A percentile compares a stretch with the other conserved stretches of the same genome.
Conservation (phyloP, 2,797 vertebrate species). For the Molothrus aeneus region DNA sequence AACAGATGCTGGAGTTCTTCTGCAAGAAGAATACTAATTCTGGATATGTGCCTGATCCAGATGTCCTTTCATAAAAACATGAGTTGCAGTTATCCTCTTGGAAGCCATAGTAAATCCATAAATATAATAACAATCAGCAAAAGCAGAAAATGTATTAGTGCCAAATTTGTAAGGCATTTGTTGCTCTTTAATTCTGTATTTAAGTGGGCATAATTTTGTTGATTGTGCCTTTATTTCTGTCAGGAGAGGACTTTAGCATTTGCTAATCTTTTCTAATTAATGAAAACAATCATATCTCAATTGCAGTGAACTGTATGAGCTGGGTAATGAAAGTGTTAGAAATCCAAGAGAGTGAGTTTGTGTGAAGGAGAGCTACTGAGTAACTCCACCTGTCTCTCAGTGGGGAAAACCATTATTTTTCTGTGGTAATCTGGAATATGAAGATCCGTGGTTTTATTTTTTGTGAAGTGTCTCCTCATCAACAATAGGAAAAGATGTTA, state of each 20-base stretch:
- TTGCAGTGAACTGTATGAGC: background rate
- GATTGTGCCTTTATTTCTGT: background rate
- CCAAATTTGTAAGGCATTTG: background rate
- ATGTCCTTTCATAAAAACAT: slow-evolving; percentile 7
- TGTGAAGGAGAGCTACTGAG: background rate
- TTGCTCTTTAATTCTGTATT: background rate
- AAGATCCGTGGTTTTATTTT: background rate
- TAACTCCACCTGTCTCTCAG: background rate
- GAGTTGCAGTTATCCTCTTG: background rate
- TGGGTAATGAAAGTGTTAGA: background rate
- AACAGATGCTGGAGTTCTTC: slow-evolving; percentile 24
- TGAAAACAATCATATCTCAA: background rate
- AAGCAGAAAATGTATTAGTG: background rate
- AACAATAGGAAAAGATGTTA: background rate
- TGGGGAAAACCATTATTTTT: background rate
- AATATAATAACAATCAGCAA: background rate
- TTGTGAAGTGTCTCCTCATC: background rate
- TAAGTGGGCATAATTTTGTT: background rate
- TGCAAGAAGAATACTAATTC: slow-evolving; percentile 27
- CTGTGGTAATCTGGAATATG: background rate
- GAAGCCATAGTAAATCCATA: background rate
- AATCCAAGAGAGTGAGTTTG: background rate
- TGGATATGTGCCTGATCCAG: slow-evolving; percentile 1
- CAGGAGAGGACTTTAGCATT: background rate
- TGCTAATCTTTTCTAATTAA: background rate